A percentile compares a stretch with the other conserved stretches of the same genome.
Evolutionary conservation across 2,113 vertebrate genomes (phyloP).

Genomic region (Prunella fulvescens): DNA sequence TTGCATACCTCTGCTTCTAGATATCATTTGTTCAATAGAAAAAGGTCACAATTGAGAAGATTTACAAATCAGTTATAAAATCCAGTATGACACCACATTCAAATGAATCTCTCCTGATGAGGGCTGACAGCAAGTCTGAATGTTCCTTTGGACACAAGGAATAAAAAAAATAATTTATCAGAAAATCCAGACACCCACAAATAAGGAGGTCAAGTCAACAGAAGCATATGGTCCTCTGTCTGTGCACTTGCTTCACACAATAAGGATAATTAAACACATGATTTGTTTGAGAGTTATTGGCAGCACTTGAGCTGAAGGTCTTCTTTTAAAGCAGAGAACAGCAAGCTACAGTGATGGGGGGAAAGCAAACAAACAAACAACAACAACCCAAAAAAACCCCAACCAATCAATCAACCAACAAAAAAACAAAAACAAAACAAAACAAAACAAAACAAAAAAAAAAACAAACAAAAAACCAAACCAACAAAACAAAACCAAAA

Average conservation of each 20-base stretch:
- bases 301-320: not conserved
- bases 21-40: not conserved
- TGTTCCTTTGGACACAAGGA: not conserved
- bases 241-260: conserved; percentile 29
- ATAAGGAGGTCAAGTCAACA: conserved; percentile 53
- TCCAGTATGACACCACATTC: not conserved
- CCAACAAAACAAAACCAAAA: not conserved
- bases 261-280: conserved; percentile 52
- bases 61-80: not conserved
- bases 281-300: conserved; percentile 5
- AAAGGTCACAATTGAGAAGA: not conserved
- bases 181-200: not conserved
- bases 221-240: conserved; percentile 58
- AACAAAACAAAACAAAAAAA: too few relatives aligned
- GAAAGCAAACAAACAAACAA: not conserved
- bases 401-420: not conserved
- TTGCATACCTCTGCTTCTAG: not conserved
- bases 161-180: not conserved
- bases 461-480: too few relatives aligned
- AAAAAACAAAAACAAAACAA: not conserved
- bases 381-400: not conserved
- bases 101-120: not conserved
- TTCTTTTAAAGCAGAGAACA: not conserved
- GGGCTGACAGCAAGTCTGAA: not conserved
- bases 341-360: not conserved